These are phyloP conservation scores for Rhodinocichla rosea DNA, from an alignment of 2,113 vertebrate genomes.

Conservation along the genomic window DNA sequence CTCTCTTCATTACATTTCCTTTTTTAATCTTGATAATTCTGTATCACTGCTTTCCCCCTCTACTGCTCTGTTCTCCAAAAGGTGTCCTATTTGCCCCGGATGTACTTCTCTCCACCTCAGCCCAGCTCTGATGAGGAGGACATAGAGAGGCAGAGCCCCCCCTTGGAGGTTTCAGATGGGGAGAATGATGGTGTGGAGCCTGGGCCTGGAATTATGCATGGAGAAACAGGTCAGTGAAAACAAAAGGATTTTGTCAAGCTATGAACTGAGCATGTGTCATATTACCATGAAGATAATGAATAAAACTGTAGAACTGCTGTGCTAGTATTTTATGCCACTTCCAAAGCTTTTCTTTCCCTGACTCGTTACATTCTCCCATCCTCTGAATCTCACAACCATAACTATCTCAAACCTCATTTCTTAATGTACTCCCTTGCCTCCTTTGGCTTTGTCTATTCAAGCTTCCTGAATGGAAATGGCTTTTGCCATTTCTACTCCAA, in stretches of 20 bases:
- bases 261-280: not conserved
- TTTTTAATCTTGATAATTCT: not conserved
- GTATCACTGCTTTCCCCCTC: not conserved
- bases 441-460: not conserved
- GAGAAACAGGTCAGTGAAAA: conserved; percentile 82
- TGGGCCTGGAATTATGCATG: conserved; percentile 77
- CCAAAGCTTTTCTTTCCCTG: not conserved
- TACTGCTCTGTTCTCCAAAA: conserved; percentile 4
- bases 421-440: not conserved
- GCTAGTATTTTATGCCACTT: not conserved
- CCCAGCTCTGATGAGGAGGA: conserved; percentile 95
- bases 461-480: not conserved
- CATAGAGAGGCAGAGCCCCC: conserved; percentile 85
- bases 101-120: conserved; percentile 81
- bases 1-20: not conserved
- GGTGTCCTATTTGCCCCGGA: conserved; percentile 74
- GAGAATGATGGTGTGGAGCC: conserved; percentile 85
- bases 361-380: not conserved
- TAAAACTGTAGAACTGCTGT: not conserved
- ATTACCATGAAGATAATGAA: not conserved
- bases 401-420: not conserved
- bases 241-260: not conserved
- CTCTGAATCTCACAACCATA: not conserved
- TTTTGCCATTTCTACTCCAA: not conserved
- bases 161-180: conserved; percentile 93